A percentile compares a stretch with the other conserved stretches of the same genome.
phyloP scores from a whole-genome alignment of 2,113 vertebrate species.

The Atrichornis clamosus region DNA sequence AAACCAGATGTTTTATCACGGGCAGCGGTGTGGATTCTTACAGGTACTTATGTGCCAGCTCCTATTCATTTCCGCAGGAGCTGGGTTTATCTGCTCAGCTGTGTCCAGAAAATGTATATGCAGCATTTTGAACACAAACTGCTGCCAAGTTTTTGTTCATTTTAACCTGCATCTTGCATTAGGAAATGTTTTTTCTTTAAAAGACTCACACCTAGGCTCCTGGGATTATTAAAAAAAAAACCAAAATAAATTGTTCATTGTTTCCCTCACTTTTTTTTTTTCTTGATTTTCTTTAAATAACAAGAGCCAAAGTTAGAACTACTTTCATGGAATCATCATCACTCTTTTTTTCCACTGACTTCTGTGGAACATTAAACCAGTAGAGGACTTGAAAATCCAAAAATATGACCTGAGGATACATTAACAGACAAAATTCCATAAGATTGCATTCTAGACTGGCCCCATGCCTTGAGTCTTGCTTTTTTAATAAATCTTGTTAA shows the following conservation, averaged over 20 bases:
- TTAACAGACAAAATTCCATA: neutral
- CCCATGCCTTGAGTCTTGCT: neutral
- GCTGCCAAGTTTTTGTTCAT: neutral
- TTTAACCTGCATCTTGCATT: neutral
- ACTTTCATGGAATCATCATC: neutral
- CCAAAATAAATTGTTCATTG: neutral
- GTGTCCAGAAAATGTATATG: neutral
- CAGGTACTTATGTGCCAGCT: neutral
- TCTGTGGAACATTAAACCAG: neutral
- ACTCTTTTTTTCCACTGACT: neutral
- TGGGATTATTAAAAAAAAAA: neutral
- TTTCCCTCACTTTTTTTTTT: neutral
- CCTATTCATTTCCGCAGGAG: neutral
- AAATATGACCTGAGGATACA: neutral
- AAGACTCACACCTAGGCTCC: neutral
- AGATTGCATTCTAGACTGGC: neutral
- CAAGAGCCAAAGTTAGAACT: neutral
- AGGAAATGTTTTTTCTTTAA: neutral
- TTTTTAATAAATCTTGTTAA: neutral
- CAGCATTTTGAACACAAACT: neutral
- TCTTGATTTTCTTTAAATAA: neutral
- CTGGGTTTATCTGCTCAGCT: neutral
- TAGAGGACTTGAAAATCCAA: neutral
- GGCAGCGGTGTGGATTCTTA: neutral
- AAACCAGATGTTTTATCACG: constrained; percentile 27